Base-by-base conservation (phyloP, 2,888 invertebrate species). In the Anarsia innoxiella region DNA sequence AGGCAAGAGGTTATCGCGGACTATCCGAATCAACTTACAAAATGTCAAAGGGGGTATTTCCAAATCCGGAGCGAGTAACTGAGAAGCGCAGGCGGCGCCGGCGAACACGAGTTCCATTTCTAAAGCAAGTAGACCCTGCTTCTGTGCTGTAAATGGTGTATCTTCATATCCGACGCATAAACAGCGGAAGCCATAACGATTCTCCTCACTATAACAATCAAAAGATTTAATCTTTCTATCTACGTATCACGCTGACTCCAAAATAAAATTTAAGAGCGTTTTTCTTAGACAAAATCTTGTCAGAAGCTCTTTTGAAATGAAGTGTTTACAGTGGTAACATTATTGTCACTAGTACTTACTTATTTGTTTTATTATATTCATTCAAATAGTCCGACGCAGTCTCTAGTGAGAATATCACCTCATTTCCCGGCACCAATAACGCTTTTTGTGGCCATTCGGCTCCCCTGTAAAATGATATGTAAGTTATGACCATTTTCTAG, bases 301-400 rank as follows among this genome's bases (percentile, higher is more conserved):
- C n/a, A n/a, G n/a, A n/a, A n/a, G n/a, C n/a, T n/a, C n/a, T n/a
- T n/a, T n/a, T n/a, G n/a, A n/a, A n/a, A n/a, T n/a, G n/a, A n/a
- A n/a, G n/a, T n/a, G n/a, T n/a, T n/a, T n/a, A n/a, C n/a, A n/a
- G n/a, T n/a, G n/a, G n/a, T n/a, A n/a, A 12, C 23, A 36, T 31
- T n/a, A n/a, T n/a, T n/a, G n/a, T n/a, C n/a, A n/a, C n/a, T n/a
- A n/a, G n/a, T n/a, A 46, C 59, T 60, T 50, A 76, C 76, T 63
- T 68, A 37, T 68, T 66, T 2, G 58, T 45, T 36, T 69, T 90
- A 57, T 93, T 91, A 49, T 95, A 96, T 73, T 96, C 95, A 59
- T 94, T 95, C 43, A 96, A 89, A 71, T 97, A 98, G 69, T 97
- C 93, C 0, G 97, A 94, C 0, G 97, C 95, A 0, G 98, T 97